Conservation (phyloP, 2,888 invertebrate species). For the Eupithecia centaureata region DNA sequence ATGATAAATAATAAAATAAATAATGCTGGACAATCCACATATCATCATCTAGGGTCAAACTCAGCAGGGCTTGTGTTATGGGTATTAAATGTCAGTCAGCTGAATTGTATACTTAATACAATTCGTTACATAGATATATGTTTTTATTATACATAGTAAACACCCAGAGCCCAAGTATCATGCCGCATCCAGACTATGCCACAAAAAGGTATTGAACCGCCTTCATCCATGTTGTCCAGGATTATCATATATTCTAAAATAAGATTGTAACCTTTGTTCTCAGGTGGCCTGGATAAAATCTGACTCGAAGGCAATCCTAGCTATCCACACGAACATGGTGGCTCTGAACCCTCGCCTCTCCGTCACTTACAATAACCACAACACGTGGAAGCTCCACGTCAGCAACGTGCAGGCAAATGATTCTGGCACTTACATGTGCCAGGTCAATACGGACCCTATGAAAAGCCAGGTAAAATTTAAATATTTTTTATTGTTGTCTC, state of each 20-base stretch:
- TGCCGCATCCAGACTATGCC: too few species aligned
- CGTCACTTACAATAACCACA: conserved; percentile 96
- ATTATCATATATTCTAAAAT: neutral
- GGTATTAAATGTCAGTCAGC: too few species aligned
- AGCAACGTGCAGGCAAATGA: conserved; percentile 95
- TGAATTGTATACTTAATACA: too few species aligned
- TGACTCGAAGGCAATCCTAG: conserved; percentile 94
- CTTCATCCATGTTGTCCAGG: neutral
- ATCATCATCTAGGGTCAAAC: too few species aligned
- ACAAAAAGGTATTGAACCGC: neutral
- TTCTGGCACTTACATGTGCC: conserved; percentile 97
- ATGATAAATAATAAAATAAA: too few species aligned
- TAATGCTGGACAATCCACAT: too few species aligned
- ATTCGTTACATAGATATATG: too few species aligned
- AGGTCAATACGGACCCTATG: conserved; percentile 96
- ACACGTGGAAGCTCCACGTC: conserved; percentile 96
- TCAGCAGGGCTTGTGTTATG: too few species aligned
- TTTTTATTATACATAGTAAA: too few species aligned
- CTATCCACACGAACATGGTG: conserved; percentile 95
- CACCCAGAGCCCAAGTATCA: too few species aligned
- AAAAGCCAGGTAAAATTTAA: conserved; percentile 92
- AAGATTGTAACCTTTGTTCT: conserved; percentile 9
- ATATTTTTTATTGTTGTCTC: too few species aligned
- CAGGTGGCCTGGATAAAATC: conserved; percentile 97
- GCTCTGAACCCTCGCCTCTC: conserved; percentile 93